Evolutionary conservation across 2,888 invertebrate genomes (phyloP).

Genomic region (Laothoe populi): DNA sequence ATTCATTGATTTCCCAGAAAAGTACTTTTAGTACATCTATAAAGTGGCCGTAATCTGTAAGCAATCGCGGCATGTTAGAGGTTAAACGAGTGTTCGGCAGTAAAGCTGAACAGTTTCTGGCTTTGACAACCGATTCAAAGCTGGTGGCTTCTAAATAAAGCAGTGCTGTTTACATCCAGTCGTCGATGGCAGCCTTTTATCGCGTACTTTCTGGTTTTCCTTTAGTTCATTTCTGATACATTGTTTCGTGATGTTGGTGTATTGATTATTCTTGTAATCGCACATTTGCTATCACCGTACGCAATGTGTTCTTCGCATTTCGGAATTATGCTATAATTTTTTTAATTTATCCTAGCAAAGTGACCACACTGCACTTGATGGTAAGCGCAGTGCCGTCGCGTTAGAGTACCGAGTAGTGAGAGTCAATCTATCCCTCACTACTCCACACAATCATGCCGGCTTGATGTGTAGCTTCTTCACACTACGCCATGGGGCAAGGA

Average conservation of each 20-base stretch:
- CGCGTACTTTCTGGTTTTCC: neutral
- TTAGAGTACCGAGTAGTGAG: too few relatives aligned
- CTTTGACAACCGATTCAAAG: slow-evolving; percentile 8
- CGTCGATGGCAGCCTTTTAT: slow-evolving; percentile 13
- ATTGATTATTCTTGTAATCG: neutral
- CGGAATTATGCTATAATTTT: too few relatives aligned
- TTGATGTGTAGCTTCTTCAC: too few relatives aligned
- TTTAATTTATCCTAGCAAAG: too few relatives aligned
- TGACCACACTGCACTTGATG: too few relatives aligned
- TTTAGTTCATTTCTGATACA: neutral
- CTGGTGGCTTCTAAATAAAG: slow-evolving; percentile 22
- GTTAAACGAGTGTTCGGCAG: slow-evolving; percentile 55
- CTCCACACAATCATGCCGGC: too few relatives aligned
- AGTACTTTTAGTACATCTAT: slow-evolving; percentile 34
- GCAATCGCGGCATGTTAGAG: slow-evolving; percentile 46
- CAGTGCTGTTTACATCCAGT: slow-evolving; percentile 22
- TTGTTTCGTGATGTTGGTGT: too few relatives aligned
- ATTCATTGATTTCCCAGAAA: slow-evolving; percentile 30
- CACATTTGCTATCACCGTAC: too few relatives aligned
- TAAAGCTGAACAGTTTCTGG: slow-evolving; percentile 51
- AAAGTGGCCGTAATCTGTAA: slow-evolving; percentile 46
- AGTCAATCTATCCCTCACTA: too few relatives aligned
- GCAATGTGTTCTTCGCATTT: too few relatives aligned
- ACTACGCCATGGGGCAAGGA: too few relatives aligned
- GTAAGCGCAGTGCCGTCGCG: too few relatives aligned